Base-by-base conservation (phyloP, 2,797 vertebrate genomes). In the Lophius americanus region DNA sequence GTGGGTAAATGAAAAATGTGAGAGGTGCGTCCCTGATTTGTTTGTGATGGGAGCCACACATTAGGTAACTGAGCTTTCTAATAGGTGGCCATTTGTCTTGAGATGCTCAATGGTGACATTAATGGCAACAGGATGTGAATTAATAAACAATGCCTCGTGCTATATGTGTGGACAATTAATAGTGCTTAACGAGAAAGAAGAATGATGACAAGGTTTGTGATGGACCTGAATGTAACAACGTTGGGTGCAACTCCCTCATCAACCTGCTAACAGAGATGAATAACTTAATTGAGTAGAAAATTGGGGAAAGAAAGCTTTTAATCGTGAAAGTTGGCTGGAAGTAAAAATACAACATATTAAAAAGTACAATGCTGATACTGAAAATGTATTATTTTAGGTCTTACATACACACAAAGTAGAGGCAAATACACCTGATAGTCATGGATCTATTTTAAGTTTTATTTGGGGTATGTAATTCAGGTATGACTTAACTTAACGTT, bases 101-200 rank as follows among this genome's bases (percentile, higher is more conserved):
- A 82, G 73, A 82, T 79, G 51, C 73, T 84, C 83, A 84, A 86
- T 90, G 84, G 75, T 23, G 63, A 65, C 75, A 42, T 74, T 90
- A 91, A 90, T 90, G 88, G 79, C 85, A 84, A 83, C 64, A 77
- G 85, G 79, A 78, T 86, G 85, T 84, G 86, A 91, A 92, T 92
- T 91, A 92, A 92, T 92, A 92, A 91, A 91, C 88, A 91, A 82
- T 57, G 37, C 65, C 65, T 59, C 59, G 64, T 43, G 70, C 59
- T 83, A 86, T 85, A 89, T 78, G 83, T 84, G 81, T 72, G 67
- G 85, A 80, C 87, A 91, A 90, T 91, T 92, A 92, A 92, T 89
- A 86, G 85, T 50, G 60, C 70, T 70, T 90, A 90, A 92, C 38
- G 46, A 90, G 87, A 70, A 70, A 68, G 54, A 81, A 89, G 88